These are phyloP conservation scores for Poecilia latipinna DNA, from an alignment of 2,113 vertebrate genomes.

Conservation along the genomic window DNA sequence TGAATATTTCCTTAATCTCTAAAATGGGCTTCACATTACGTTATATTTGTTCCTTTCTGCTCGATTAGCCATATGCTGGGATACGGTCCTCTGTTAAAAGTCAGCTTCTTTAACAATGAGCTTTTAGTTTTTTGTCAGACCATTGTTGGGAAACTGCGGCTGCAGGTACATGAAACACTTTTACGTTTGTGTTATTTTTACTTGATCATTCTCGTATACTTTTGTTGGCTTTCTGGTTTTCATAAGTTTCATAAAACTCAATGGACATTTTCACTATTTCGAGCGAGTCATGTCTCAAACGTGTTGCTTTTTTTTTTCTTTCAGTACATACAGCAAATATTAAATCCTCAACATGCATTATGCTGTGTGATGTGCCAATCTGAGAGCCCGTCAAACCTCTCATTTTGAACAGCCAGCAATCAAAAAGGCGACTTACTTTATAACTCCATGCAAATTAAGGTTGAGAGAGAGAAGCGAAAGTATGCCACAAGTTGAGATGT, in stretches of 20 bases:
- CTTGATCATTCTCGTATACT: background rate
- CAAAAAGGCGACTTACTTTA: background rate
- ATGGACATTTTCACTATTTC: background rate
- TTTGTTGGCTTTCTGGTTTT: background rate
- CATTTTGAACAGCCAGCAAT: conserved; percentile 13
- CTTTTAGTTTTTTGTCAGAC: no score
- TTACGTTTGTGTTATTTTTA: background rate
- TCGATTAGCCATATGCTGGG: no score
- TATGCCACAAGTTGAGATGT: conserved; percentile 5
- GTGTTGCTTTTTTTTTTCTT: background rate
- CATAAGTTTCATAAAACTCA: background rate
- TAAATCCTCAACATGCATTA: conserved; percentile 26
- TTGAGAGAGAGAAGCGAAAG: conserved; percentile 6
- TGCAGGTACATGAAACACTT: no score
- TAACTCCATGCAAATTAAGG: conserved; percentile 21
- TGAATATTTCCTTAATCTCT: background rate
- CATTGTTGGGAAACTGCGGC: background rate
- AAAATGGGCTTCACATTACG: background rate
- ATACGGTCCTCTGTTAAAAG: no score
- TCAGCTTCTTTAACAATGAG: no score
- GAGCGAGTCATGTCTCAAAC: background rate
- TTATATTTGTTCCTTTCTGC: background rate
- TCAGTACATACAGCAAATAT: conserved; percentile 7
- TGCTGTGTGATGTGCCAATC: conserved; percentile 23
- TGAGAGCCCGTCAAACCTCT: conserved; percentile 11